Evolutionary conservation across 2,113 vertebrate species (phyloP).

Genomic region (Dolichallabes microphthalmus): DNA sequence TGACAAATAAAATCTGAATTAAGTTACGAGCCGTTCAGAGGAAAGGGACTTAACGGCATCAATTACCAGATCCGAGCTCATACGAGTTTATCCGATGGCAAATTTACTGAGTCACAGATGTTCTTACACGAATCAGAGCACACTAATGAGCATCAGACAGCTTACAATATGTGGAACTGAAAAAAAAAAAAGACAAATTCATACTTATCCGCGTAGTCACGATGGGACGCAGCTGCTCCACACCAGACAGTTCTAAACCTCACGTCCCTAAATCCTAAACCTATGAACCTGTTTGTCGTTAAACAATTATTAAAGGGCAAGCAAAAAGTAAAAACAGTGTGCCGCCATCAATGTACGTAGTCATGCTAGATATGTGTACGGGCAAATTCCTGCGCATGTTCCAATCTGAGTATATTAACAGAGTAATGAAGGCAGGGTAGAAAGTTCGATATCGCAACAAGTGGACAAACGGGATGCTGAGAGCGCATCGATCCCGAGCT

Average conservation of each 20-base stretch:
- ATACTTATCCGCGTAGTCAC: not conserved
- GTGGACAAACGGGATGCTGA: not conserved
- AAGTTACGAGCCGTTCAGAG: not conserved
- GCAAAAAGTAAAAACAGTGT: not conserved
- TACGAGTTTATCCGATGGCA: not conserved
- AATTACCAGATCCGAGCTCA: not conserved
- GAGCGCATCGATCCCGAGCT: constrained; percentile 19
- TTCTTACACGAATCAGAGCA: constrained; percentile 11
- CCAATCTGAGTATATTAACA: constrained; percentile 4
- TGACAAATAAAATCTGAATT: no score
- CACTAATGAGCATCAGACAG: constrained; percentile 15
- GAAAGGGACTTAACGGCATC: not conserved
- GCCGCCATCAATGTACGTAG: not conserved
- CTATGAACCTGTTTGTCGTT: not conserved
- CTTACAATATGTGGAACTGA: not conserved
- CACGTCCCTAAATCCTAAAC: not conserved
- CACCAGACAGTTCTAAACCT: not conserved
- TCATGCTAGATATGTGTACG: not conserved
- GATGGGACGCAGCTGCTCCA: not conserved
- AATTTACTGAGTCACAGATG: constrained; percentile 19
- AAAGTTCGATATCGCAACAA: not conserved
- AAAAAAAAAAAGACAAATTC: not conserved
- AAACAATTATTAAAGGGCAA: not conserved
- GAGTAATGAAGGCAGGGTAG: not conserved
- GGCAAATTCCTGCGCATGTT: not conserved